phyloP scores from a whole-genome alignment of 2,113 vertebrate species.

The Vidua chalybeata region DNA sequence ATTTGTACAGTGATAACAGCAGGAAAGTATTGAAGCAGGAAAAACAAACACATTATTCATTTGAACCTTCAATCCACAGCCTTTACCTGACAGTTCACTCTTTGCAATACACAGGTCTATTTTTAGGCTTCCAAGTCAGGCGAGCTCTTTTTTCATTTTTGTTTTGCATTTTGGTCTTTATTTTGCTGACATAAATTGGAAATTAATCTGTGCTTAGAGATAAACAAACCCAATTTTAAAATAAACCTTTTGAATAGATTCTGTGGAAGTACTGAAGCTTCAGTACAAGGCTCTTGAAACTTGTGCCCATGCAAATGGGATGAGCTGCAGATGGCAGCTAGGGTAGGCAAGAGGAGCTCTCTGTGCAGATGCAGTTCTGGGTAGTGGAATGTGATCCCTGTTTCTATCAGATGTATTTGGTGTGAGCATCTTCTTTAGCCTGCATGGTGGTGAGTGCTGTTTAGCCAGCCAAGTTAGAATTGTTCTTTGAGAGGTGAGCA shows the following conservation, averaged over 20 bases:
- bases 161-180: background rate
- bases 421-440: background rate
- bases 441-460: background rate
- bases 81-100: conserved; percentile 51
- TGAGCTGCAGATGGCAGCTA: background rate
- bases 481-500: background rate
- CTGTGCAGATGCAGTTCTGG: background rate
- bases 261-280: background rate
- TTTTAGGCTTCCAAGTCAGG: conserved; percentile 33
- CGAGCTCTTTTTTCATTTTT: background rate
- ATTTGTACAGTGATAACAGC: conserved; percentile 67
- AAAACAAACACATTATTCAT: conserved; percentile 72
- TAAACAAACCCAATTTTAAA: background rate
- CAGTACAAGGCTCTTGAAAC: background rate
- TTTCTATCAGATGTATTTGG: background rate
- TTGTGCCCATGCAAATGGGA: background rate
- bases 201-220: conserved; percentile 12
- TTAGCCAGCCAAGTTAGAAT: background rate
- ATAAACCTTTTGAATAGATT: background rate
- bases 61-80: conserved; percentile 48
- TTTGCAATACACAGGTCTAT: conserved; percentile 42
- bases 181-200: conserved; percentile 44
- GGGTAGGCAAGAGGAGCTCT: background rate
- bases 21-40: conserved; percentile 65
- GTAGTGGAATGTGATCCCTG: background rate